Evolutionary conservation across 2,113 vertebrate species (phyloP), one percentile per base, ranked within the genome.

Genomic region (Scartelaos histophorus): DNA sequence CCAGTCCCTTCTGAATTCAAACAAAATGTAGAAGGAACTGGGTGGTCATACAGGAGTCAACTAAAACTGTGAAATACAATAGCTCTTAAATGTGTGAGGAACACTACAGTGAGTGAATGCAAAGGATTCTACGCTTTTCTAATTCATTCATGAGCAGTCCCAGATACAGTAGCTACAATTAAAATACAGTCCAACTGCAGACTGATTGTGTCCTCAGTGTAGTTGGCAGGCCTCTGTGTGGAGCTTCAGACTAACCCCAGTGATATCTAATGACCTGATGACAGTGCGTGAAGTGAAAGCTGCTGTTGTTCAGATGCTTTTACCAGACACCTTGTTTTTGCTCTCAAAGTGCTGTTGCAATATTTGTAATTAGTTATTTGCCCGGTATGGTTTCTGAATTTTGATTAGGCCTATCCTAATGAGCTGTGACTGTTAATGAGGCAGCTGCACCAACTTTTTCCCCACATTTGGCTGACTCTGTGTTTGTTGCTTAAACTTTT

Each of bases 361-460:
- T 66, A 66, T 66, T 66, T 45, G 45, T 66, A 24, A 66, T 66
- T 66, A 66, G 19, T 66, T 66, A 24, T 66, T 12, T 66, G 38
- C 38, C 65, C 45, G 38, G 65, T 66, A 66, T 66, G 65, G 65
- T 66, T 66, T 66, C 65, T 66, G 65, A 66, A 66, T 66, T 66
- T 47, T 66, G 65, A 66, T 66, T 45, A 66, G 43, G 65, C 65
- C 43, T 13, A 46, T 66, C 65, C 65, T 66, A 66, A 66, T 66
- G 65, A 66, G 65, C 65, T 66, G 65, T 66, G 43, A 66, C 65
- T 66, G 65, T 46, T 66, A 66, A 66, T 66, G 65, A 66, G 65
- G 38, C 45, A 47, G 45, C 65, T 66, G 65, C 45, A 47, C 45
- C 38, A 66, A 45, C 21, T 66, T 66, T 47, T 47, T 12, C 43